These are phyloP conservation scores for Eupithecia subfuscata DNA, from an alignment of 2,888 invertebrate species.

Conservation along the genomic window DNA sequence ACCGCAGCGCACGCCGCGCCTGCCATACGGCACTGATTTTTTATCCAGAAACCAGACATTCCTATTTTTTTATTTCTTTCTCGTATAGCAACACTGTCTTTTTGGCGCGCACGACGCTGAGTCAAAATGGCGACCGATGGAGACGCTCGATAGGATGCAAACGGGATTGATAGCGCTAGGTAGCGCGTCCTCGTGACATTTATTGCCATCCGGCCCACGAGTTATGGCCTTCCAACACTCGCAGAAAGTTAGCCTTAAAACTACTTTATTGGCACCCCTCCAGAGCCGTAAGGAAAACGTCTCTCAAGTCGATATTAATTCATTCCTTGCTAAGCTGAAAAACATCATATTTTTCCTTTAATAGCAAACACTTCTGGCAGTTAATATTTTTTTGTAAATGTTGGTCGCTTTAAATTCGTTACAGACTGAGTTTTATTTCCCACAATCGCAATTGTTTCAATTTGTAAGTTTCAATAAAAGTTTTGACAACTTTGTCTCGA, in stretches of 20 bases:
- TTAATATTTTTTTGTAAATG: slow-evolving; percentile 48
- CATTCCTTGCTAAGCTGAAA: slow-evolving; percentile 75
- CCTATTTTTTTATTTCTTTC: slow-evolving; percentile 53
- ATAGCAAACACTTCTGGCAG: slow-evolving; percentile 62
- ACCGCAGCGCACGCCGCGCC: slow-evolving; percentile 58
- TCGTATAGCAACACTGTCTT: slow-evolving; percentile 59
- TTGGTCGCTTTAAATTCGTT: slow-evolving; percentile 15
- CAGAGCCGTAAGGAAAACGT: slow-evolving; percentile 65
- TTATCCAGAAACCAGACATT: slow-evolving; percentile 57
- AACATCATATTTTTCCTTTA: slow-evolving; percentile 74
- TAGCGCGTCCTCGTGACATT: slow-evolving; percentile 70
- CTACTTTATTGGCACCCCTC: slow-evolving; percentile 77
- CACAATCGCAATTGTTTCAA: slow-evolving; percentile 18
- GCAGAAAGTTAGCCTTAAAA: slow-evolving; percentile 71
- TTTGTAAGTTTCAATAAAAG: slow-evolving; percentile 22
- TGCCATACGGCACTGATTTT: slow-evolving; percentile 65
- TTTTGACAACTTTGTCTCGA: slow-evolving; percentile 56
- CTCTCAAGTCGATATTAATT: slow-evolving; percentile 63
- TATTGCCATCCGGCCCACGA: slow-evolving; percentile 70
- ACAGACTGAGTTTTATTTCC: slow-evolving; percentile 11
- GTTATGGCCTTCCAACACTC: slow-evolving; percentile 64
- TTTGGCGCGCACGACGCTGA: slow-evolving; percentile 52
- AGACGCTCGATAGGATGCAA: slow-evolving; percentile 76
- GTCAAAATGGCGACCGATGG: slow-evolving; percentile 67
- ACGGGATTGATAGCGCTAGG: slow-evolving; percentile 76